These are phyloP conservation scores for Escarpia spicata DNA, from an alignment of 2,888 invertebrate genomes.

Conservation along the genomic window DNA sequence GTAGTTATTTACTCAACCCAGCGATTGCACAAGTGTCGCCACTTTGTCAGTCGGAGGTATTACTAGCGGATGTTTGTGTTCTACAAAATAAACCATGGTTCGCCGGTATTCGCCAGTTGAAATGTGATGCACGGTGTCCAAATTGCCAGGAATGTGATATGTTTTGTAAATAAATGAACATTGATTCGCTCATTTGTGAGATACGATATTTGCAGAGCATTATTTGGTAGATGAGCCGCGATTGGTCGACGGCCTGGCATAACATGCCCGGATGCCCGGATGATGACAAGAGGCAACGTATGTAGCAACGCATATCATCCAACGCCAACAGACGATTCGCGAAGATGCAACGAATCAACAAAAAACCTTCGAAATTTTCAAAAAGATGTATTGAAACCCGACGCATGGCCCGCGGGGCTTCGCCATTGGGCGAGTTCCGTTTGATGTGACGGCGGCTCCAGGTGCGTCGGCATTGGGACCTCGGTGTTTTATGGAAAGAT, in stretches of 20 bases:
- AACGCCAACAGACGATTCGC: not conserved
- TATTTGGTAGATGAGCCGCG: not conserved
- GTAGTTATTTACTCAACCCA: no score
- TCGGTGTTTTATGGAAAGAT: not conserved
- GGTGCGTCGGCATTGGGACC: not conserved
- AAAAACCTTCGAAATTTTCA: not conserved
- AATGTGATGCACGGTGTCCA: no score
- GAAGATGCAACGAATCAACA: not conserved
- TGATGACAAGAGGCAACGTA: not conserved
- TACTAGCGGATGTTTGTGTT: no score
- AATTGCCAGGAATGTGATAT: not conserved
- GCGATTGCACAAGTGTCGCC: no score
- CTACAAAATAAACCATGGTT: no score
- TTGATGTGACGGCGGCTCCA: not conserved
- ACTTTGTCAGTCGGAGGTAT: no score
- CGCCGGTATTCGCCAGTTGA: no score
- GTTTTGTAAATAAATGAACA: not conserved
- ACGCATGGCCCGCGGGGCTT: not conserved
- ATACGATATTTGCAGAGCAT: not conserved
- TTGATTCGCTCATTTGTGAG: not conserved
- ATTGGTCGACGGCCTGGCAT: not conserved
- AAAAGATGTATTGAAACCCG: not conserved
- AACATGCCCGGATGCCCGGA: not conserved
- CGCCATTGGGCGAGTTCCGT: not conserved
- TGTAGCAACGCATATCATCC: not conserved